Percentiles rank a stretch among this genome's conserved stretches.
Conservation (phyloP, 2,888 invertebrate species). For the Standfussiana lucernea region DNA sequence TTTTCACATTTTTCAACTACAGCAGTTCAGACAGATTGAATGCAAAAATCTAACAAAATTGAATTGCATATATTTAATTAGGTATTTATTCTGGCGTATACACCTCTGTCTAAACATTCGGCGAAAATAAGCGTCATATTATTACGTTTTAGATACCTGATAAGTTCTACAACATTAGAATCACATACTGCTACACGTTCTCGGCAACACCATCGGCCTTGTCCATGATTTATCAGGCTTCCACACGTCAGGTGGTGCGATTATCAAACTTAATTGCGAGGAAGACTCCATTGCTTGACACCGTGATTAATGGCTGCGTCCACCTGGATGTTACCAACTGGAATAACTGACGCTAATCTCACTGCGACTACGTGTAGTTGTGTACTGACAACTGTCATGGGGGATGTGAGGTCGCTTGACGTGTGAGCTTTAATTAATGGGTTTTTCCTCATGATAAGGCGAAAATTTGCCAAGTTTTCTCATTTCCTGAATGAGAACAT, state of each 20-base stretch:
- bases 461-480: not conserved
- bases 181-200: slow-evolving; percentile 34
- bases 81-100: not conserved
- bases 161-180: slow-evolving; percentile 22
- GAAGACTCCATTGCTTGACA: slow-evolving; percentile 56
- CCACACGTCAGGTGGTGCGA: slow-evolving; percentile 61
- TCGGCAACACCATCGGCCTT: slow-evolving; percentile 43
- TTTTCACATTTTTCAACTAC: not conserved
- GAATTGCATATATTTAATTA: not conserved
- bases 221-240: slow-evolving; percentile 64
- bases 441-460: slow-evolving; percentile 1
- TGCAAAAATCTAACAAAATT: not conserved
- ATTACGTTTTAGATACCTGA: slow-evolving; percentile 3
- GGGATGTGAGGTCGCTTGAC: slow-evolving; percentile 17
- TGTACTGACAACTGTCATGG: slow-evolving; percentile 40
- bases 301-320: slow-evolving; percentile 55
- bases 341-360: slow-evolving; percentile 58
- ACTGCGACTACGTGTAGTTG: slow-evolving; percentile 17
- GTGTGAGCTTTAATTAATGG: slow-evolving; percentile 9
- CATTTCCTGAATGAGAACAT: not conserved
- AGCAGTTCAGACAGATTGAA: not conserved
- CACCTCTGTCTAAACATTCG: not conserved
- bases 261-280: slow-evolving; percentile 67
- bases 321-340: slow-evolving; percentile 57
- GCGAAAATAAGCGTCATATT: not conserved